A percentile compares a stretch with the other conserved stretches of the same genome.
Evolutionary conservation across 1,140 invertebrate species (phyloP).

Genomic region (Papilio dardanus): DNA sequence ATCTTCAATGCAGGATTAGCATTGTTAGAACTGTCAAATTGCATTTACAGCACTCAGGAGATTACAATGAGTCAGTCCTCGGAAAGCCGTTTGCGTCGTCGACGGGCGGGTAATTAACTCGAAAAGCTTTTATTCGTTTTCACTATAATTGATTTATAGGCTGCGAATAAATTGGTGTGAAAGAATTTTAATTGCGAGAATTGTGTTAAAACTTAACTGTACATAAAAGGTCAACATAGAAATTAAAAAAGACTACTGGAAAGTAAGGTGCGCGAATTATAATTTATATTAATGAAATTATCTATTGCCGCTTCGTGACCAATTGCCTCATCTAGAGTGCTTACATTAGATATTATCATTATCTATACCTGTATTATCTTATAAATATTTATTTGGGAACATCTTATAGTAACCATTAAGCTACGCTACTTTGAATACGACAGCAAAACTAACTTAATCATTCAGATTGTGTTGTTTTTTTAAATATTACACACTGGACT

Average conservation of each 20-base stretch:
- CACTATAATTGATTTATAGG: constrained; percentile 24
- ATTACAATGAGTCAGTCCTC: background rate
- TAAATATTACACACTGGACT: background rate
- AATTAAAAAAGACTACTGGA: too few species aligned
- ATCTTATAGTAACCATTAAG: too few species aligned
- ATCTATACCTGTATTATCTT: too few species aligned
- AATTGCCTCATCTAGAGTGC: too few species aligned
- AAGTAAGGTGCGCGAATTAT: too few species aligned
- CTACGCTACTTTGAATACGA: background rate
- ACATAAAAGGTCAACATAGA: background rate
- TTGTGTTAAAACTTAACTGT: background rate
- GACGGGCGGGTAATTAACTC: constrained; percentile 8
- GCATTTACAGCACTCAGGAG: constrained; percentile 20
- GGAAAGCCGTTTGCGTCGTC: constrained; percentile 15
- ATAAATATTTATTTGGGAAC: too few species aligned
- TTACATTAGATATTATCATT: too few species aligned
- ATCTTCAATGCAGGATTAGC: background rate
- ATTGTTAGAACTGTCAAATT: constrained; percentile 2
- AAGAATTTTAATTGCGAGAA: background rate
- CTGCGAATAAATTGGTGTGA: background rate
- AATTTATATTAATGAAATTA: too few species aligned
- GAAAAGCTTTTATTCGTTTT: constrained; percentile 24
- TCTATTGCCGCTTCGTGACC: too few species aligned
- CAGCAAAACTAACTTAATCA: too few species aligned
- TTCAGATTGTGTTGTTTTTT: too few species aligned